Evolutionary conservation across 2,113 vertebrate genomes (phyloP).

Genomic region (Pelobates fuscus): DNA sequence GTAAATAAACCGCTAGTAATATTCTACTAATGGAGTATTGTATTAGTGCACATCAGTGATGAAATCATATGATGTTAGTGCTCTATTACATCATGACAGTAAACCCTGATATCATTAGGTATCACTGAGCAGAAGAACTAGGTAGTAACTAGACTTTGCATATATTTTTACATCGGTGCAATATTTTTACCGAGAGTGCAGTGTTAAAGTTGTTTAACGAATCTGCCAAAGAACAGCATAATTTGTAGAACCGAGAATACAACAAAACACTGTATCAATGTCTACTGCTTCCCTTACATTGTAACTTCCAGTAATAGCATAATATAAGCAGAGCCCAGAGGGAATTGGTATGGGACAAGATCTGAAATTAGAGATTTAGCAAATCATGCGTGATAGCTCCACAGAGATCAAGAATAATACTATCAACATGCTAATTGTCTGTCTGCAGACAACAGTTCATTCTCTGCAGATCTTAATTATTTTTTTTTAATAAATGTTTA

Average conservation of each 20-base stretch:
- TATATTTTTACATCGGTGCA: no score
- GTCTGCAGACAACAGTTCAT: slow-evolving; percentile 2
- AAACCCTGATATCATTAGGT: no score
- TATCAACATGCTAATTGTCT: slow-evolving; percentile 25
- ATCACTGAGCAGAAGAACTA: no score
- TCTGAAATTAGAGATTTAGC: slow-evolving; percentile 41
- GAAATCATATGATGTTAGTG: no score
- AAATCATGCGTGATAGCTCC: slow-evolving; percentile 38
- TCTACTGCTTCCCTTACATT: background rate
- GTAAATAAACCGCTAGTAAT: no score
- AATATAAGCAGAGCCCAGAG: slow-evolving; percentile 8
- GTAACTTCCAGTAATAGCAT: slow-evolving; percentile 20
- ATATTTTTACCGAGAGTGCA: no score
- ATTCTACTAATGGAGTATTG: no score
- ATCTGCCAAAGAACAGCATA: background rate
- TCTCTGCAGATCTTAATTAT: slow-evolving; percentile 32
- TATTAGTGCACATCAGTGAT: no score
- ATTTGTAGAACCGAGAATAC: background rate
- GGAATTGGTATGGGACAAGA: slow-evolving; percentile 13
- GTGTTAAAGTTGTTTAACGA: no score
- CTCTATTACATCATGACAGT: no score
- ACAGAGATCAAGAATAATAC: slow-evolving; percentile 35
- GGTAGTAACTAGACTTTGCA: no score
- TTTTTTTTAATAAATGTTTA: slow-evolving; percentile 32
- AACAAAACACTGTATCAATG: slow-evolving; percentile 7